Evolutionary conservation across 92 coral and sea anemone species (phyloP), one percentile per base, ranked within the genome.

Genomic region (Zoanthus solanderi): DNA sequence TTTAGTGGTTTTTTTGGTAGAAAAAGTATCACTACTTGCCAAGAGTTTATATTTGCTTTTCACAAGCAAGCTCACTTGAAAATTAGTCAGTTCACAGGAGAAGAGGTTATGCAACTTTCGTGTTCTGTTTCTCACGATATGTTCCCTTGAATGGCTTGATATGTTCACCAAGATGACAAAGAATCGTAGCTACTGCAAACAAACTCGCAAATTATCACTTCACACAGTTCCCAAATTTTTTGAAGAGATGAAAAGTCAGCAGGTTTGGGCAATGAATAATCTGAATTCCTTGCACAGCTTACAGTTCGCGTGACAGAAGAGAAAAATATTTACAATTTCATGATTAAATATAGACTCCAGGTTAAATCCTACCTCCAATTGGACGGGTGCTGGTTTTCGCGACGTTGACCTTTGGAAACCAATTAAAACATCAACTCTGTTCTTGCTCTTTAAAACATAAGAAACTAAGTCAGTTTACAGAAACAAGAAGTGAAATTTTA

Each of bases 271-370:
- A n/a, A 13, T 53, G 45, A 54, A 53, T 31, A 52, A 52, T 78
- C 45, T 28, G 53, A 69, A 78, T 32, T 32, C 29, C 66, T 31
- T 4, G 14, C 6, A 37, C 46, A 78, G 50, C 15, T 54, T 11
- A 15, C 54, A 32, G 50, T 57, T 78, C 37, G 83, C 83, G 71
- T 78, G 83, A 78, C 71, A 63, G 44, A 57, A 78, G 71, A 50
- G 60, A 13, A 16, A 54, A 29, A 52, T 37, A 30, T 17, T 16
- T 13, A 57, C 3, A 57, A 16, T n/a, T 61, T 28, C 54, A 50
- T 50, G 54, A 50, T 50, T 7, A 0, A 50, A 50, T 34, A 3
- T 34, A 34, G 42, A 34, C 42, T 34, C 65, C 65, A 57, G 14
- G 65, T 57, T 57, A 57, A 57, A 11, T 15, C n/a, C 10, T 57